Base-by-base conservation (phyloP, 2,113 vertebrate genomes). In the Choloepus hoffmanni region DNA sequence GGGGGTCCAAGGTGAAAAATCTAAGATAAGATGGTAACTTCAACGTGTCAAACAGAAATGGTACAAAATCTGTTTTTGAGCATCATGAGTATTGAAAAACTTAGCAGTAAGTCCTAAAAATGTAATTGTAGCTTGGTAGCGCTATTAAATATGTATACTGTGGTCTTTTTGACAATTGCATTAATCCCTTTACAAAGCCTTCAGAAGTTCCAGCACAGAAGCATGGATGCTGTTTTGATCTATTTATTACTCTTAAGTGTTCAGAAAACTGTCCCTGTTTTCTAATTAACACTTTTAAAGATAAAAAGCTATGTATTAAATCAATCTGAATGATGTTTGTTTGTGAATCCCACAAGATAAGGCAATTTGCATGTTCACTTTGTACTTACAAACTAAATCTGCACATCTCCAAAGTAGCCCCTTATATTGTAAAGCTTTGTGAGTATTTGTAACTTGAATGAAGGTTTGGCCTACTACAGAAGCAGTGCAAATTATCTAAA, bases 261-360 rank as follows among this genome's bases (percentile, higher is more conserved):
- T 99, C 98, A 99, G 98, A 99, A 99, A 98, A 97, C 98, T 98
- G 99, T 99, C 99, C 99, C 98, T 99, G 99, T 99, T 99, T 99
- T 99, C 99, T 99, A 99, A 99, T 99, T 99, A 99, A 99, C 99
- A 99, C 99, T 99, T 99, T 99, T 99, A 99, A 99, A 99, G 99
- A 99, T 99, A 99, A 99, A 99, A 99, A 99, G 99, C 99, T 98
- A 99, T 98, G 99, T 99, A 99, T 99, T 99, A 99, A 99, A 99
- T 99, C 99, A 99, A 99, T 99, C 99, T 99, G 99, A 99, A 99
- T 99, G 99, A 99, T 98, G 99, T 99, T 99, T 99, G 99, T 99
- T 99, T 99, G 99, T 99, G 99, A 99, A 98, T 99, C 99, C 99
- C 99, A 98, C 99, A 99, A 99, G 99, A 99, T 99, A 99, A 99